Base-by-base conservation (phyloP, 1,140 invertebrate species). In the Acromyrmex echinatior region DNA sequence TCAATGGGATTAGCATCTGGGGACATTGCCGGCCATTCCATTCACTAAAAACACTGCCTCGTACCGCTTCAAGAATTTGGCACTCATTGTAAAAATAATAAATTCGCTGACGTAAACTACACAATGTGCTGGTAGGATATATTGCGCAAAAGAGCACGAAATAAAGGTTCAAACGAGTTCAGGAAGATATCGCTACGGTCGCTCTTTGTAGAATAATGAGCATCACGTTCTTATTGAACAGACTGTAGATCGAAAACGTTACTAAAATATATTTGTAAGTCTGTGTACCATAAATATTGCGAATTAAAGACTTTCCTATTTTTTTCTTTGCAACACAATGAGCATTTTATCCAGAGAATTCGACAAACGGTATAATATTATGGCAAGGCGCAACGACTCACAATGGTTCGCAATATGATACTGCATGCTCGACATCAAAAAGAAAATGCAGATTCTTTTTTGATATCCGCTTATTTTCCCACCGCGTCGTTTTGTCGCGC, bases 381-480 rank as follows among this genome's bases (percentile, higher is more conserved):
- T 63, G 35, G 80, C 66, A 18, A 21, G n/a, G 28, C 25, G 53
- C 80, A 31, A 51, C 73, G 70, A 70, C 12, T 39, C 25, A 16
- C 68, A 74, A 25, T 71, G 25, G 16, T 51, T 76, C 56, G 56
- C 80, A 76, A 84, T 62, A 76, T 51, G 80, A 76, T 35, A 45
- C 39, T 35, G 80, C 53, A 25, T 60, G 80, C 56, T 49, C 28
- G 70, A 58, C 56, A 84, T 84, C 25, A 62, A 49, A 51, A 84
- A 84, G 58, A 7, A 62, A 84, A 62, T 45, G 39, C 28, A 39
- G 7, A 49, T 3, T 25, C 18, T 14, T 84, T 74, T 76, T 74
- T 84, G 45, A 84, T 76, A 76, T 76, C 39, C 80, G 80, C 56
- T 84, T 84, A 84, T 84, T 84, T 76, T 51, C 35, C 66, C 53